A percentile compares a stretch with the other conserved stretches of the same genome.
These are phyloP conservation scores for Ellobium chinense DNA, from an alignment of 2,888 invertebrate genomes.

Conservation along the genomic window DNA sequence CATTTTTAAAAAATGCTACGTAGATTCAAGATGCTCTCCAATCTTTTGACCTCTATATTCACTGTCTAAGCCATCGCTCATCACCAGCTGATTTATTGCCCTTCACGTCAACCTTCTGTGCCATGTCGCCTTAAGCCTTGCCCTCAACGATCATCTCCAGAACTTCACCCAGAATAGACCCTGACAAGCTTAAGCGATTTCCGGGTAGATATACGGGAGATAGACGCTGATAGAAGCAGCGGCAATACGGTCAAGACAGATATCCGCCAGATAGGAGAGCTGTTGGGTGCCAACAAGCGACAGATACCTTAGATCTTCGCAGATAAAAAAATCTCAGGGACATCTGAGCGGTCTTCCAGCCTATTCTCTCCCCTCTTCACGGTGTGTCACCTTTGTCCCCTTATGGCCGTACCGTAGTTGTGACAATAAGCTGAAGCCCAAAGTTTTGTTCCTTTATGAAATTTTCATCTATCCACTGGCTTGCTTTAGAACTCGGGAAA, in stretches of 20 bases:
- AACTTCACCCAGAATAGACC: not conserved
- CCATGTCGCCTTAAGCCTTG: too few species aligned
- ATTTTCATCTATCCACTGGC: too few species aligned
- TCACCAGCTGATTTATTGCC: too few species aligned
- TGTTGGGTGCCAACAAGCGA: not conserved
- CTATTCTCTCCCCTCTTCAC: not conserved
- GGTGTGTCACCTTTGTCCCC: not conserved
- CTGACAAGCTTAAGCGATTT: conserved; percentile 14
- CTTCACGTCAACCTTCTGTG: too few species aligned
- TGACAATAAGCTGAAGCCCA: not conserved
- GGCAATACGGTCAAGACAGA: conserved; percentile 9
- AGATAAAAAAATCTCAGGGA: not conserved
- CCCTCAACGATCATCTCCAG: too few species aligned
- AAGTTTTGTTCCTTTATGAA: too few species aligned
- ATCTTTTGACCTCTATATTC: too few species aligned
- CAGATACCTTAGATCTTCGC: not conserved
- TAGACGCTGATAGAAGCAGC: not conserved
- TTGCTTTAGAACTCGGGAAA: too few species aligned
- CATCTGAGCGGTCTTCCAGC: not conserved
- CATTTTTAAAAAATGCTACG: too few species aligned
- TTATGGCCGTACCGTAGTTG: conserved; percentile 1
- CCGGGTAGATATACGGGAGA: conserved; percentile 1
- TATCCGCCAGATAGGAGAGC: conserved; percentile 9
- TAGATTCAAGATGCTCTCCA: too few species aligned
- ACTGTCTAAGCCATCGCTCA: too few species aligned